Conservation (phyloP, 2,888 invertebrate species). For the Ormia ochracea region DNA sequence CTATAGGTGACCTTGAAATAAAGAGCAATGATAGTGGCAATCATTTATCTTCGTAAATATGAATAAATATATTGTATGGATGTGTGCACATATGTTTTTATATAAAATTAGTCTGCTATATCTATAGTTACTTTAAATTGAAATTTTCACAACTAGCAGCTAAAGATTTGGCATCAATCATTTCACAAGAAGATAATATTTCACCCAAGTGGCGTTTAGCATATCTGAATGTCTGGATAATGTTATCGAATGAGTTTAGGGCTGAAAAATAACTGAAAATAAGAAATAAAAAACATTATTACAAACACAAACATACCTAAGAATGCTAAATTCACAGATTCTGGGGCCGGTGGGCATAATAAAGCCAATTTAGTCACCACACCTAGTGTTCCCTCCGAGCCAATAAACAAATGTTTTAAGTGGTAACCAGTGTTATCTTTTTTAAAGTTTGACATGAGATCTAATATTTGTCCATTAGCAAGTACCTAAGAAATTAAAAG, state of each 20-base stretch:
- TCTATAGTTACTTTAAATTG: constrained; percentile 77
- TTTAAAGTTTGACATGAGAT: constrained; percentile 89
- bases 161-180: constrained; percentile 89
- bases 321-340: constrained; percentile 90
- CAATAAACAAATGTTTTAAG: constrained; percentile 96
- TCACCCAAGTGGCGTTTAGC: constrained; percentile 86
- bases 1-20: constrained; percentile 78
- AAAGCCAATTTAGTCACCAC: constrained; percentile 94
- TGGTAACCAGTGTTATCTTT: constrained; percentile 99
- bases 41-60: neutral
- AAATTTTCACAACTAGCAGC: constrained; percentile 81
- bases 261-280: constrained; percentile 76
- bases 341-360: constrained; percentile 90
- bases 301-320: constrained; percentile 81
- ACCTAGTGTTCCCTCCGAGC: constrained; percentile 97
- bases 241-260: constrained; percentile 85
- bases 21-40: neutral
- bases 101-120: too few species aligned
- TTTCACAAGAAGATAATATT: constrained; percentile 96
- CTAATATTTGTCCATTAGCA: constrained; percentile 90
- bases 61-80: neutral
- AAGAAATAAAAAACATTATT: neutral
- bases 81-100: too few species aligned
- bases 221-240: constrained; percentile 84
- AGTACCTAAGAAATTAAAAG: constrained; percentile 65